phyloP scores from a whole-genome alignment of 2,888 invertebrate species.

The Ellobium chinense region DNA sequence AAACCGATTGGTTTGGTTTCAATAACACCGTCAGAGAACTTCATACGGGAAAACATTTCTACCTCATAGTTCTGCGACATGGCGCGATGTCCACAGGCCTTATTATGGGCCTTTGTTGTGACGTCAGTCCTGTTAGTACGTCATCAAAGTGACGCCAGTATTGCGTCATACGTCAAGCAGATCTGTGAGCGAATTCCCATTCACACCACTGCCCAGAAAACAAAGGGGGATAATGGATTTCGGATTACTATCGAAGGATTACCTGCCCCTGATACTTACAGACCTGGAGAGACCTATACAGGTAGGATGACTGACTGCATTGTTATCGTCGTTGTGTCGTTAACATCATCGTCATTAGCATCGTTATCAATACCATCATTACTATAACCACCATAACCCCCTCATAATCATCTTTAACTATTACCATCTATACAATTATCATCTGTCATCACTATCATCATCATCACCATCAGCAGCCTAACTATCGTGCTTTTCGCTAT shows the following conservation, averaged over 20 bases:
- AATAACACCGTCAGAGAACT: too few relatives aligned
- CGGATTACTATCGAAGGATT: constrained; percentile 47
- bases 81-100: background rate
- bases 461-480: too few relatives aligned
- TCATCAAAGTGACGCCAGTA: constrained; percentile 10
- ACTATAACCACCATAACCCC: background rate
- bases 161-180: constrained; percentile 48
- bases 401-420: background rate
- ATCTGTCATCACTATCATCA: background rate
- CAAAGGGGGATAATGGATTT: constrained; percentile 50
- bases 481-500: background rate
- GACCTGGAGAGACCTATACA: constrained; percentile 49
- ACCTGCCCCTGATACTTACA: constrained; percentile 41
- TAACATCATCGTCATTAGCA: background rate
- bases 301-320: constrained; percentile 19
- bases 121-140: constrained; percentile 14
- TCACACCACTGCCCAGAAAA: constrained; percentile 47
- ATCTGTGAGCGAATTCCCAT: constrained; percentile 52
- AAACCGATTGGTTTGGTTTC: too few relatives aligned
- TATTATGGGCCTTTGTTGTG: background rate
- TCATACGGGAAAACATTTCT: too few relatives aligned
- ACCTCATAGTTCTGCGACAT: background rate
- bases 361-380: background rate
- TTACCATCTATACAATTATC: background rate
- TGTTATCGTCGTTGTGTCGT: background rate